Evolutionary conservation across 2,113 vertebrate genomes (phyloP).

Genomic region (Apodemus sylvaticus): DNA sequence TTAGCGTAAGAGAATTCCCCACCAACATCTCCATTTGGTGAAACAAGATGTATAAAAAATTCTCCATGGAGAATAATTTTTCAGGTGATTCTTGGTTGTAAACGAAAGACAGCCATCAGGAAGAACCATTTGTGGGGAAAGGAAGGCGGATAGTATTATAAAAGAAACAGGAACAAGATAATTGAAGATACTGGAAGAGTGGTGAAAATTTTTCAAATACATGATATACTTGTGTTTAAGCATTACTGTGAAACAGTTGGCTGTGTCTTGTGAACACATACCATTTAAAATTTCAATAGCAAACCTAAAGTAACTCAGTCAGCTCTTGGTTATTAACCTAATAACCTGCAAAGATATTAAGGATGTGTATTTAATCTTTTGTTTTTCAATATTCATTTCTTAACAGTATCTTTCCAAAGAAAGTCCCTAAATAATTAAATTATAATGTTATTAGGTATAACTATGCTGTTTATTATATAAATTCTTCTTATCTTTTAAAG

Average conservation of each 20-base stretch:
- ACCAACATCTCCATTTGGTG: neutral
- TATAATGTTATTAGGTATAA: neutral
- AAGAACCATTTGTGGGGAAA: neutral
- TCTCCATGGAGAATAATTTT: too few relatives aligned
- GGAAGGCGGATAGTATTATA: neutral
- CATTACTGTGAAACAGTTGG: neutral
- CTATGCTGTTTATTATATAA: neutral
- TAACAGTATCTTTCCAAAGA: slow-evolving; percentile 30
- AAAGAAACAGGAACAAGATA: neutral
- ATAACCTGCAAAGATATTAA: neutral
- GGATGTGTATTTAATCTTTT: neutral
- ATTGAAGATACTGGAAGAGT: neutral
- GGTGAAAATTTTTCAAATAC: neutral
- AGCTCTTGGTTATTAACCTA: neutral
- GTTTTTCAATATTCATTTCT: neutral
- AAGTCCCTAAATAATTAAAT: neutral
- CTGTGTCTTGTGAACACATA: neutral
- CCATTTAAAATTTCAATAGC: neutral
- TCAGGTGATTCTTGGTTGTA: neutral
- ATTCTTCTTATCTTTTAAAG: neutral
- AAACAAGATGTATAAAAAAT: neutral
- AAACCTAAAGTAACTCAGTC: neutral
- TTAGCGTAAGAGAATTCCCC: neutral
- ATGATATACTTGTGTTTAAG: neutral
- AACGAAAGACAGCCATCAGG: neutral